Base-by-base conservation (phyloP, 2,797 vertebrate genomes). In the Pseudopleuronectes americanus region DNA sequence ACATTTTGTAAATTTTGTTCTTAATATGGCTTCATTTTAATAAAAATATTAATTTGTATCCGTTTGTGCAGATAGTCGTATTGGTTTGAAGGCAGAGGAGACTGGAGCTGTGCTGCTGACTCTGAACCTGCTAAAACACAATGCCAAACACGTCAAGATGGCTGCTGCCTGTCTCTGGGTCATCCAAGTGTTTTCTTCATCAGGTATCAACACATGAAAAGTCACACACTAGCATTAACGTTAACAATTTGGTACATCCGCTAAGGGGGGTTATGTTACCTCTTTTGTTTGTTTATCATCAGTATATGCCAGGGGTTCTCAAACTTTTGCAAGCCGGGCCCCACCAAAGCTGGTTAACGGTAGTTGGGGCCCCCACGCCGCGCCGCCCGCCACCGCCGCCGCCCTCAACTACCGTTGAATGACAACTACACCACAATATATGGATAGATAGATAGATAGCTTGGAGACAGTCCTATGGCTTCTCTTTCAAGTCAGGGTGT, bases 21-120 rank as follows among this genome's bases (percentile, higher is more conserved):
- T 33, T 60, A n/a, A 4, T 61, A 2, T 51, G 21, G 48, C 6
- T 31, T 23, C 69, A 64, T 23, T 24, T 38, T 53, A 13, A 49
- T 67, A 28, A 43, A 58, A 21, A 28, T 53, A 23, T 45, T 8
- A 77, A 19, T 68, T 68, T 52, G 4, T 55, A 38, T 38, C 36
- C 36, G 4, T 61, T 9, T 68, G 9, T 66, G 7, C 78, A 99
- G 97, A 98, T 80, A 92, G 78, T 51, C 92, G 86, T 22, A 96
- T 99, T 74, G 97, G 97, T 26, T 45, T 93, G 84, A 99, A 97
- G 84, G 97, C 95, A 0, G 94, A 96, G 77, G 93, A 95, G 2
- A 81, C 94, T 36, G 96, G 94, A 67, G 96, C 94, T 0, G 94
- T 96, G 23, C 92, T 96, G 68, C 83, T 93, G 57, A 95, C 91